A percentile compares a stretch with the other conserved stretches of the same genome.
phyloP scores from a whole-genome alignment of 2,113 vertebrate species.

The Bufo bufo region DNA sequence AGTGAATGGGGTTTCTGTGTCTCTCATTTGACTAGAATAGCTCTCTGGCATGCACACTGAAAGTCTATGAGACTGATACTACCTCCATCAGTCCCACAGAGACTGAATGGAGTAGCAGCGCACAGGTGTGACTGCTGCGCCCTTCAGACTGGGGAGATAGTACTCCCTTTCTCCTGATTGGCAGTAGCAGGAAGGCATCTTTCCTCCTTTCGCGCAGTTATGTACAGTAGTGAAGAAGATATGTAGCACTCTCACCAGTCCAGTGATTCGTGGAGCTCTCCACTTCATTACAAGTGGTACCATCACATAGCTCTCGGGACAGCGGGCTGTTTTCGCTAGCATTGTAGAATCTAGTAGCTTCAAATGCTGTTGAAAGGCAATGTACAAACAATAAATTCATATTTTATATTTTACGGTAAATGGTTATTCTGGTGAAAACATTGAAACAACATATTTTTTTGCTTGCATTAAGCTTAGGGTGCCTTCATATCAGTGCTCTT shows the following conservation, averaged over 20 bases:
- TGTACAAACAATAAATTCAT: not conserved
- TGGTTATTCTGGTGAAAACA: not conserved
- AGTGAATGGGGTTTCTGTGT: too few relatives aligned
- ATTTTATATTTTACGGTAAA: not conserved
- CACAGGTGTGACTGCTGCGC: too few relatives aligned
- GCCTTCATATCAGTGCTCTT: too few relatives aligned
- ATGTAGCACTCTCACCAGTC: slow-evolving; percentile 75
- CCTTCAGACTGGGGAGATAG: too few relatives aligned
- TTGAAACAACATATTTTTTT: too few relatives aligned
- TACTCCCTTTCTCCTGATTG: too few relatives aligned
- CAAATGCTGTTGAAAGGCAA: slow-evolving; percentile 77
- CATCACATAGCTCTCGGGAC: slow-evolving; percentile 86
- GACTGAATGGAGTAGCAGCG: too few relatives aligned
- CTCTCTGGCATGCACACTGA: too few relatives aligned
- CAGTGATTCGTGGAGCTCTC: slow-evolving; percentile 85
- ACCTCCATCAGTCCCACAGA: too few relatives aligned
- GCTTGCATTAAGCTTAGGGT: not conserved
- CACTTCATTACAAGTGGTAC: slow-evolving; percentile 90
- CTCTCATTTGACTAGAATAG: too few relatives aligned
- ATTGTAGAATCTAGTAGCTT: slow-evolving; percentile 92
- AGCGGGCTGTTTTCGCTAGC: slow-evolving; percentile 87
- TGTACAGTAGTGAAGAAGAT: not conserved
- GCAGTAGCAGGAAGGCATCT: not conserved
- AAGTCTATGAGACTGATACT: too few relatives aligned
- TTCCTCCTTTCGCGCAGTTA: not conserved